These are phyloP conservation scores for Heliconius hewitsoni DNA, from an alignment of 1,140 invertebrate genomes.

Conservation along the genomic window DNA sequence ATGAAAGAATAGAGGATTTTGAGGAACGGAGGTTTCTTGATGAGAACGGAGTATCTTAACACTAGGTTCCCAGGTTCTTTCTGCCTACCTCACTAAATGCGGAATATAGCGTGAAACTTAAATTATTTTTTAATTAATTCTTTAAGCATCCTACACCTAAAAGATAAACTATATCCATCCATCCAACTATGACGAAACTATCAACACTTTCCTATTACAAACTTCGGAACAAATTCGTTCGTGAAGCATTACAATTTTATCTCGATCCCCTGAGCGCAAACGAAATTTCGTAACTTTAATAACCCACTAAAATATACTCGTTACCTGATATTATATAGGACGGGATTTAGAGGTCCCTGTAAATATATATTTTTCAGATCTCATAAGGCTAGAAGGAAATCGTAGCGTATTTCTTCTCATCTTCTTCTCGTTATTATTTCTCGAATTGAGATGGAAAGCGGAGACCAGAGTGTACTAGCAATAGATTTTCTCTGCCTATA, in stretches of 20 bases:
- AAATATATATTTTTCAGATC: background rate
- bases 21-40: too few species aligned
- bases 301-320: constrained; percentile 26
- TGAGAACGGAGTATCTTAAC: too few species aligned
- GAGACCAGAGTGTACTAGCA: background rate
- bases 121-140: background rate
- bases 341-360: background rate
- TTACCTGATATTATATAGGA: background rate
- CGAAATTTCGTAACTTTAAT: constrained; percentile 38
- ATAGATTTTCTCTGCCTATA: background rate
- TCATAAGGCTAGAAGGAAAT: background rate
- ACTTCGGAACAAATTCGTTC: constrained; percentile 38
- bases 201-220: constrained; percentile 40
- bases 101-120: too few species aligned
- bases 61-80: too few species aligned
- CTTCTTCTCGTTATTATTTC: background rate
- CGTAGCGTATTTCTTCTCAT: too few species aligned
- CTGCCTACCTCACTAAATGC: too few species aligned
- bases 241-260: constrained; percentile 41
- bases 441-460: background rate
- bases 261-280: constrained; percentile 27
- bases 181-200: constrained; percentile 38
- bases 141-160: background rate
- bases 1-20: too few species aligned
- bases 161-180: constrained; percentile 36